Base-by-base conservation (phyloP, 2,113 vertebrate genomes). In the Muntiacus muntjak region DNA sequence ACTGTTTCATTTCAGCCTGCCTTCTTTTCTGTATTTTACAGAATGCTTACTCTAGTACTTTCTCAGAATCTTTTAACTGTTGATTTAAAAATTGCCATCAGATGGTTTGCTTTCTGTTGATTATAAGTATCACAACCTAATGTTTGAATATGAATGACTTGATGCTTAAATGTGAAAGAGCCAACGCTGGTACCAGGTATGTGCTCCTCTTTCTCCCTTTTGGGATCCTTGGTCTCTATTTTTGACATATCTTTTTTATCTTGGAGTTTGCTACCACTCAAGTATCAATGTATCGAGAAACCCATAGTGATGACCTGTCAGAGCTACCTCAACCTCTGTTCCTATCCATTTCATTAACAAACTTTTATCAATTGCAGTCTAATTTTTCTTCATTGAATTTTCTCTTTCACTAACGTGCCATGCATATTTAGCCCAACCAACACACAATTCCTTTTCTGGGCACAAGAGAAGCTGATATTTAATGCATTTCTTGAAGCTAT, bases 341-440 rank as follows among this genome's bases (percentile, higher is more conserved):
- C 14, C 13, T 40, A 30, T 90, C 40, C 13, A 15, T 28, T 55
- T 54, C 43, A 50, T 7, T 36, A 4, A 25, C 28, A 78, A 40
- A 30, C 2, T 7, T 25, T 71, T 60, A 33, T 25, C 36, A 57
- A 16, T 11, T 79, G 16, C 4, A 62, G 40, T 7, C 55, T 58
- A 4, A 43, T 13, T 83, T 84, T 64, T 82, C 45, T 54, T n/a
- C 45, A 45, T 7, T 45, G 23, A 47, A 43, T 82, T 45, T 95
- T 28, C 13, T 52, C 54, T 74, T 45, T 50, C 50, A 33, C 67
- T 5, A 17, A 9, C n/a, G 13, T 7, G 11, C 33, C 4, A 1
- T 2, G 3, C 0, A 4, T 21, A 4, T 58, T 33, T 15, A 7
- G 1, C 36, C 40, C 54, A 40, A 16, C 19, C 4, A 7, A 52